Percentiles rank a stretch among this genome's conserved stretches.
Evolutionary conservation across 2,113 vertebrate genomes (phyloP).

Genomic region (Phalacrocorax brasilianus): DNA sequence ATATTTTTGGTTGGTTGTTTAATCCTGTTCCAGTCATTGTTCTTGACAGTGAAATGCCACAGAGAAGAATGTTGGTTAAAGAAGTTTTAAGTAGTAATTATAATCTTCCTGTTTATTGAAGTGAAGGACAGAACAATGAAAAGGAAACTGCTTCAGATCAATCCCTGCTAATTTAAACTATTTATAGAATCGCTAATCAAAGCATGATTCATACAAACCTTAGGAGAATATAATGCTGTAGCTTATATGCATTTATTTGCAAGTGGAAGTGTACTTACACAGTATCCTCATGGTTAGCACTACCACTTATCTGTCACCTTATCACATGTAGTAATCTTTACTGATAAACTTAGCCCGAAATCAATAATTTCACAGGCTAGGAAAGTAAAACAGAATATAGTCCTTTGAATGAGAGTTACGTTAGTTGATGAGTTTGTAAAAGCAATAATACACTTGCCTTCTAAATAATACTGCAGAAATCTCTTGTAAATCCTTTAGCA

Average conservation of each 20-base stretch:
- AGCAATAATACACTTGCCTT: constrained; percentile 66
- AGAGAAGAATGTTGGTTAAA: neutral
- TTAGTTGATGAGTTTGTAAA: constrained; percentile 62
- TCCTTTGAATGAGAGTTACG: constrained; percentile 19
- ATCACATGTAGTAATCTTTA: constrained; percentile 27
- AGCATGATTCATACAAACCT: neutral
- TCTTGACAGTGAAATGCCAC: neutral
- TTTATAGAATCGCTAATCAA: constrained; percentile 1
- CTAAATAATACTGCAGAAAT: constrained; percentile 62
- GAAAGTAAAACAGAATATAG: constrained; percentile 27
- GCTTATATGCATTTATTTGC: neutral
- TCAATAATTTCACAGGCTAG: constrained; percentile 25
- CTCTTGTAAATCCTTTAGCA: constrained; percentile 72
- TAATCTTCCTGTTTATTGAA: neutral
- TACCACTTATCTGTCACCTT: neutral
- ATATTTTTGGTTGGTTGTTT: neutral
- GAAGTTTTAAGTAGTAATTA: neutral
- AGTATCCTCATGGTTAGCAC: neutral
- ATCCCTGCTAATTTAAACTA: neutral
- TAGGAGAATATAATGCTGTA: neutral
- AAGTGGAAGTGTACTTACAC: neutral
- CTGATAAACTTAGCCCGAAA: constrained; percentile 17
- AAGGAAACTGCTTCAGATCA: neutral
- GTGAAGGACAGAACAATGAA: neutral
- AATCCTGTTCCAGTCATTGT: neutral